Base-by-base conservation (phyloP, 2,797 vertebrate genomes). In the Thripadectes ignobilis region DNA sequence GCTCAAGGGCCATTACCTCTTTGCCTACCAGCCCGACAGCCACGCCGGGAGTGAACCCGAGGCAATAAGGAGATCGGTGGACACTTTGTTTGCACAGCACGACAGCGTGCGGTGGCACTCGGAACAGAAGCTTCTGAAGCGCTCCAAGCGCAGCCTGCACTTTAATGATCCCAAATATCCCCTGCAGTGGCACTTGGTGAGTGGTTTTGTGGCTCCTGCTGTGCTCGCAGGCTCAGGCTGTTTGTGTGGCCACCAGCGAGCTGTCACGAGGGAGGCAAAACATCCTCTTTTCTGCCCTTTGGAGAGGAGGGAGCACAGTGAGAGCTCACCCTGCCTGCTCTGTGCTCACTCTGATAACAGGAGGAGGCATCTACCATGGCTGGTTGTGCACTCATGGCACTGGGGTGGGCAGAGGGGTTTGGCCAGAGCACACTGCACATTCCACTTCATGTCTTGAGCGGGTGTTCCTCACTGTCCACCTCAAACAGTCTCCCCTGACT, bases 161-260 rank as follows among this genome's bases (percentile, higher is more conserved):
- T 99, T 99, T 97, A 99, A 99, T 7, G 99, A 99, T 89, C 99
- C 99, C 85, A 98, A 98, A 80, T 99, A 98, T 89, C 99, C 99
- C 0, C 98, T 98, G 85, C 99, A 99, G 95, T 99, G 99, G 99
- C 99, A 99, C 45, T 97, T 99, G 98, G 99, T 99, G 95, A 99
- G 99, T 97, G 61, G 17, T 15, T 76, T 45, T 10, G 62, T 0
- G 0, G 57, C 29, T 55, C n/a, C 74, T 3, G 15, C 17, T 5
- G 23, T 0, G 24, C 68, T 24, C 2, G 3, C 12, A 8, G 58
- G 39, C 36, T 32, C 6, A 0, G 36, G 78, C 65, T 29, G 49
- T 5, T 19, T 1, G 38, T 3, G n/a, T 16, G 71, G 48, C 66
- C n/a, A 0, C 0, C 0, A 11, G 46, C 0, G 0, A 52, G 74